Evolutionary conservation across 2,797 vertebrate species (phyloP).

Genomic region (Poecile montanus): DNA sequence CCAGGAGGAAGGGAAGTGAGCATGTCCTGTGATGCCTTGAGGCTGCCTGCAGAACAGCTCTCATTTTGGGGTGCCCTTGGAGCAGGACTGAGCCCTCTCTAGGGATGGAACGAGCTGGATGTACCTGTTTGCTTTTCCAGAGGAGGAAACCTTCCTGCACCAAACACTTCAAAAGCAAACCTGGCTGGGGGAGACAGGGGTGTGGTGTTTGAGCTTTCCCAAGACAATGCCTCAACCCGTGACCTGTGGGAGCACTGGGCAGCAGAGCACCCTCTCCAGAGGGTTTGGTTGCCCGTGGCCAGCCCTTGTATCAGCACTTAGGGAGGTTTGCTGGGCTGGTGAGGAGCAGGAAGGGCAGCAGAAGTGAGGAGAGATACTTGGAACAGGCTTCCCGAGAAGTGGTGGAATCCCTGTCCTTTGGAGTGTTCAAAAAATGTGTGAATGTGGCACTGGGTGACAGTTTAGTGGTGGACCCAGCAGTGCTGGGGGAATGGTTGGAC

Average conservation of each 20-base stretch:
- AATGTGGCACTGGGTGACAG: neutral
- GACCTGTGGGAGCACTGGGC: neutral
- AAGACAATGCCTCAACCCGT: neutral
- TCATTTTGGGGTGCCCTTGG: neutral
- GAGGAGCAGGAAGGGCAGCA: neutral
- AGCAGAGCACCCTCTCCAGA: neutral
- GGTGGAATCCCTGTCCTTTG: neutral
- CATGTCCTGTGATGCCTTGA: neutral
- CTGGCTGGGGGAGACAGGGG: accelerated
- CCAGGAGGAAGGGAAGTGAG: neutral
- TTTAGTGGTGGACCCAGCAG: too few species aligned
- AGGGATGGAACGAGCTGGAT: neutral
- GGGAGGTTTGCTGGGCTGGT: neutral
- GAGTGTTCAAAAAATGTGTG: neutral
- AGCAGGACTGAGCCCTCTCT: neutral
- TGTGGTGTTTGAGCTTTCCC: neutral
- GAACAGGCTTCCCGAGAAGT: neutral
- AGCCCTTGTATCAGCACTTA: neutral
- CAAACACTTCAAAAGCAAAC: neutral
- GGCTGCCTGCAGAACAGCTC: neutral
- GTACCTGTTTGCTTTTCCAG: neutral
- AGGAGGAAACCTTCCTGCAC: neutral
- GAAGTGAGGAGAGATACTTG: neutral
- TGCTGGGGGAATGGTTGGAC: neutral
- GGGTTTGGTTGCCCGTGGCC: neutral